Percentiles rank a stretch among this genome's conserved stretches.
Evolutionary conservation across 1,140 invertebrate genomes (phyloP).

Genomic region (Apis dorsata): DNA sequence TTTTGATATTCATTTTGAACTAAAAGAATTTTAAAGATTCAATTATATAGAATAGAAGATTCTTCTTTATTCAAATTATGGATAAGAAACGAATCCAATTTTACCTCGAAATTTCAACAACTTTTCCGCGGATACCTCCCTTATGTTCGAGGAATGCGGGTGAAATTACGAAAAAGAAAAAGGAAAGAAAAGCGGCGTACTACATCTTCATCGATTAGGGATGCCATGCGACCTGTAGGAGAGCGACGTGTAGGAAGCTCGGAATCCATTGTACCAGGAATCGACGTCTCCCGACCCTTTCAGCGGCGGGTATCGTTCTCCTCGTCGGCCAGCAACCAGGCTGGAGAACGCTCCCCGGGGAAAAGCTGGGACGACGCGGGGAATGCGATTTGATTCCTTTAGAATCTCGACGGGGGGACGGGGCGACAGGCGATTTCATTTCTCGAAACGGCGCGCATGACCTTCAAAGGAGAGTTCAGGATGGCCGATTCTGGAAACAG

Average conservation of each 20-base stretch:
- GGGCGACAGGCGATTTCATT: conserved; percentile 49
- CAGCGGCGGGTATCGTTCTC: conserved; percentile 49
- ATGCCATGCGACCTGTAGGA: conserved; percentile 60
- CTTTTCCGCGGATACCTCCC: too few species aligned
- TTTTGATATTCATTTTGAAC: too few species aligned
- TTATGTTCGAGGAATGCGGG: not conserved
- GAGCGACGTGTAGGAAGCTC: conserved; percentile 49
- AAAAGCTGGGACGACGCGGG: conserved; percentile 61
- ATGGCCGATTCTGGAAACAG: conserved; percentile 32
- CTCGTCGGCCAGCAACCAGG: conserved; percentile 48
- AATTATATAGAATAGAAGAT: too few species aligned
- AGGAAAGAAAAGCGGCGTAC: conserved; percentile 44
- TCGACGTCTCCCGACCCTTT: conserved; percentile 65
- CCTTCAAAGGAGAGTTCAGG: conserved; percentile 31
- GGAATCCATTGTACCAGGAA: conserved; percentile 64
- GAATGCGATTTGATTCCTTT: conserved; percentile 76
- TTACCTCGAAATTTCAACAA: too few species aligned
- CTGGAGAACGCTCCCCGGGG: conserved; percentile 51
- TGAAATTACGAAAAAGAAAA: conserved; percentile 32
- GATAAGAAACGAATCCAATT: too few species aligned
- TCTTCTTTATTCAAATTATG: too few species aligned
- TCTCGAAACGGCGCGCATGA: conserved; percentile 46
- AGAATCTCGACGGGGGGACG: conserved; percentile 53
- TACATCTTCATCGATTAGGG: conserved; percentile 71
- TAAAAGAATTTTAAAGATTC: too few species aligned